Conservation (phyloP, 2,113 vertebrate species). For the Marmota monax region DNA sequence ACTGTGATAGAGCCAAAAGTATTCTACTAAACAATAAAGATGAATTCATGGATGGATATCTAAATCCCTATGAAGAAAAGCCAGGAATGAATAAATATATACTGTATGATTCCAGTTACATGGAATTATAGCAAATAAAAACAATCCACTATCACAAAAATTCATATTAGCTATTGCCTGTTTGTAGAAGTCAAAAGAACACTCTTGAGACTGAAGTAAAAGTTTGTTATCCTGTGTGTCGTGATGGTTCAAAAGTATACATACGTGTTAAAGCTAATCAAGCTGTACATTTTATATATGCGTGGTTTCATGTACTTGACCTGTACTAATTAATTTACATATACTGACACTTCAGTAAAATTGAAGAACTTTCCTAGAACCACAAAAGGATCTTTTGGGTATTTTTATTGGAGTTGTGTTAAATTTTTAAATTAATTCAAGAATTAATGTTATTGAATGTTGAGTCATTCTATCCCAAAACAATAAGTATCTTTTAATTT, state of each 20-base stretch:
- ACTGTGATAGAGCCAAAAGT: neutral
- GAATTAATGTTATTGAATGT: too few relatives aligned
- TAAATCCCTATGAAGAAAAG: neutral
- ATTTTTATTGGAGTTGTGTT: neutral
- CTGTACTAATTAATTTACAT: neutral
- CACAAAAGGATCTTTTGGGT: neutral
- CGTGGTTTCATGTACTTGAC: neutral
- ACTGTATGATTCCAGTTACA: neutral
- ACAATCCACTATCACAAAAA: neutral
- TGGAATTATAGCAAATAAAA: neutral
- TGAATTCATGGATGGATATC: neutral
- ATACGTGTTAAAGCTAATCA: neutral
- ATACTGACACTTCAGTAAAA: neutral
- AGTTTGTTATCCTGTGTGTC: neutral
- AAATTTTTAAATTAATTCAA: too few relatives aligned
- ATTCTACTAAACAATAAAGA: neutral
- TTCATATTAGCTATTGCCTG: neutral
- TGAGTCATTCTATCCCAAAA: too few relatives aligned
- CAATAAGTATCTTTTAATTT: too few relatives aligned
- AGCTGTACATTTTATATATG: neutral
- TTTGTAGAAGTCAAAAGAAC: neutral
- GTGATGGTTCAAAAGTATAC: neutral
- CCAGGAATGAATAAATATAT: neutral
- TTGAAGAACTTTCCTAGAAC: neutral
- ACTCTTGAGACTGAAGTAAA: neutral